Base-by-base conservation (phyloP, 30 jellyfish, hydroid and myxozoan species). In the Sanderia malayensis region DNA sequence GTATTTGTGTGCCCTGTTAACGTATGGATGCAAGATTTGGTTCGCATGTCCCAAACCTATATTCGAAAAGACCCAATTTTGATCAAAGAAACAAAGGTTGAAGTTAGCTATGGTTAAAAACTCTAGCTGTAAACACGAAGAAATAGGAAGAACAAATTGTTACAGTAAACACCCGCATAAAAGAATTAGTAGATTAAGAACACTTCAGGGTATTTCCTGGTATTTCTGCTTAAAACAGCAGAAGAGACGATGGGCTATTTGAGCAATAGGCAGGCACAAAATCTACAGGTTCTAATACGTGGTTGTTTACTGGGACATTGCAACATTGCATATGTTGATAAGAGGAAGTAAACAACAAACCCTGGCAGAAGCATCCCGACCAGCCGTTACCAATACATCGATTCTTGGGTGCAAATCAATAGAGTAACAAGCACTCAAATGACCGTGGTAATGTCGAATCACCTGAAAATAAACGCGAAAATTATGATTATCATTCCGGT, bases 41-140 rank as follows among this genome's bases (percentile, higher is more conserved):
- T 94, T 13, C 99, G 96, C 79, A 94, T 87, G 75, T 94, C 99
- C 99, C 99, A 94, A 26, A 94, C 95, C 99, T 94, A 61, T 11
- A 67, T 47, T n/a, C n/a, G n/a, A n/a, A n/a, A n/a, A 61, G 18
- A 65, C 65, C 26, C 18, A 7, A 30, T 46, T 6, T 41, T 41
- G 55, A 8, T 37, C 23, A 15, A 8, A 11, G 19, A 26, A 23
- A 32, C n/a, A 26, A n/a, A 24, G 3, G 23, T 1, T 29, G 34
- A 61, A 27, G 22, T 67, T 34, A 45, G 24, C 1, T 25, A 28
- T 26, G 58, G 2, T 4, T 26, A 1, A 1, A 20, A n/a, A 57
- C 31, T 57, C 8, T 19, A 57, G 8, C 68, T n/a, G n/a, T n/a
- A n/a, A n/a, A n/a, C n/a, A n/a, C n/a, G n/a, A n/a, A n/a, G n/a